A percentile compares a stretch with the other conserved stretches of the same genome.
Conservation (phyloP, 2,113 vertebrate genomes). For the Syngnathus typhle region DNA sequence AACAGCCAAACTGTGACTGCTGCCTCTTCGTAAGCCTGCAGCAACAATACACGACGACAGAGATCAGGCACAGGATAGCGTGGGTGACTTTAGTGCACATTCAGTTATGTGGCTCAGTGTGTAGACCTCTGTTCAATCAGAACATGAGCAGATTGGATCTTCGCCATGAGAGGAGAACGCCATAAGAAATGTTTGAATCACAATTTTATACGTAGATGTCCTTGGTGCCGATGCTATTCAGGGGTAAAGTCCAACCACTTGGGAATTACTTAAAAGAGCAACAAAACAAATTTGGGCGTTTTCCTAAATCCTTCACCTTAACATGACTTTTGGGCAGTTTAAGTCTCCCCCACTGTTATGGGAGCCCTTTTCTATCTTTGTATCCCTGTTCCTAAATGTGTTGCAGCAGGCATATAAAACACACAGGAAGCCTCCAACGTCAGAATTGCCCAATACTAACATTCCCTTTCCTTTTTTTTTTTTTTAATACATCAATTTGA, state of each 20-base stretch:
- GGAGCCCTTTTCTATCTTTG: too few species aligned
- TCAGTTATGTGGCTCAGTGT: conserved; percentile 2
- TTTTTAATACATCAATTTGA: too few species aligned
- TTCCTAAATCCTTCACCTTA: not conserved
- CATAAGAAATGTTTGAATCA: not conserved
- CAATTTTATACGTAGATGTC: too few species aligned
- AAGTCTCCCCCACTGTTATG: not conserved
- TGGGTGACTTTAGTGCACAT: conserved; percentile 30
- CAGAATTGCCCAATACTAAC: too few species aligned
- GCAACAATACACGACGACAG: not conserved
- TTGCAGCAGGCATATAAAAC: too few species aligned
- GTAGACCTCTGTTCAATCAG: conserved; percentile 15
- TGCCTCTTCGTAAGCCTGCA: conserved; percentile 11
- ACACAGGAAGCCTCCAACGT: too few species aligned
- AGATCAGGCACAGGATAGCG: conserved; percentile 37
- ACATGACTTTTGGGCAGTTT: not conserved
- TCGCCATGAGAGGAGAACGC: not conserved
- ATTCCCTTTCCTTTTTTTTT: too few species aligned
- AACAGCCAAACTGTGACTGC: not conserved
- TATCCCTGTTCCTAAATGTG: too few species aligned
- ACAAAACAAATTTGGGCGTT: too few species aligned
- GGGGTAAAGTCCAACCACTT: too few species aligned
- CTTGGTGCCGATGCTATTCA: too few species aligned
- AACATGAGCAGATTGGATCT: not conserved
- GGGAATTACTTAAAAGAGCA: too few species aligned